Percentiles rank a stretch among this genome's conserved stretches.
These are phyloP conservation scores for Seriola quinqueradiata DNA, from an alignment of 2,113 vertebrate genomes.

Conservation along the genomic window DNA sequence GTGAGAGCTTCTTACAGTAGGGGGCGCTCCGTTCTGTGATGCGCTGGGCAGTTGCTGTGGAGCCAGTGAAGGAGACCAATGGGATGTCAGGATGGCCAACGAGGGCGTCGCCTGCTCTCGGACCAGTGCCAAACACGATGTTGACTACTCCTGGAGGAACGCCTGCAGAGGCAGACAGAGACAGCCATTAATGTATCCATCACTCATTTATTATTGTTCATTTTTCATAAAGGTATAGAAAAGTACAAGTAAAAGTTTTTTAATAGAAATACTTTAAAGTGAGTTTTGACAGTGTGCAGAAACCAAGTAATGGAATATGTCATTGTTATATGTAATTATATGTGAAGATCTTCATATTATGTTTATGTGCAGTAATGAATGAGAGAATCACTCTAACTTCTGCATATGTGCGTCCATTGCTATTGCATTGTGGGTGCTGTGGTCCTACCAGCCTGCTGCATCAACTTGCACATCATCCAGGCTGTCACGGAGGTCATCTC, in stretches of 20 bases:
- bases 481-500: conserved; percentile 98
- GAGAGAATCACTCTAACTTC: neutral
- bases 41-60: conserved; percentile 89
- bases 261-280: too few species aligned
- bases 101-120: conserved; percentile 89
- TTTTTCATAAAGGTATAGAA: neutral
- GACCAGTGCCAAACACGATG: conserved; percentile 90
- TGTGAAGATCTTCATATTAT: neutral
- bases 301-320: too few species aligned
- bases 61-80: conserved; percentile 95
- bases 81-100: conserved; percentile 93
- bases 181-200: neutral
- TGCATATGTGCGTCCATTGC: too few species aligned
- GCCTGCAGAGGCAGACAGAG: conserved; percentile 76
- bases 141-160: conserved; percentile 95
- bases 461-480: conserved; percentile 96
- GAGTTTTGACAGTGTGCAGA: too few species aligned
- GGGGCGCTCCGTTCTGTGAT: conserved; percentile 91
- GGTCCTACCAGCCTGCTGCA: conserved; percentile 90
- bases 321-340: too few species aligned
- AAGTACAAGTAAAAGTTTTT: neutral
- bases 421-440: conserved; percentile 26
- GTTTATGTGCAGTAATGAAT: neutral
- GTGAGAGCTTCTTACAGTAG: conserved; percentile 93
- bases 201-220: neutral